Evolutionary conservation across 2,797 vertebrate species (phyloP).

Genomic region (Acipenser transmontanus): DNA sequence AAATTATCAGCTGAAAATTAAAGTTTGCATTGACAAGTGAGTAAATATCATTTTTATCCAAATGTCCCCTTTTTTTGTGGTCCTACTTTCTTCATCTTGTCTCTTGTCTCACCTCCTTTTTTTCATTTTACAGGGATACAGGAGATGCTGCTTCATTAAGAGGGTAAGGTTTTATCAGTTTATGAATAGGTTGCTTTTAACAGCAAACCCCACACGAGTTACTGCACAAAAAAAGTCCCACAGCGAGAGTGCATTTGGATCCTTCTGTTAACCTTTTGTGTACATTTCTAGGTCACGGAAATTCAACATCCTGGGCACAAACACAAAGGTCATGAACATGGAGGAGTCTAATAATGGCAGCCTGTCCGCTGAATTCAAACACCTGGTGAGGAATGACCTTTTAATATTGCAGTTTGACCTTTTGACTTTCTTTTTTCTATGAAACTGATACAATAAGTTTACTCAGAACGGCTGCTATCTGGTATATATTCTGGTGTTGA

Average conservation of each 20-base stretch:
- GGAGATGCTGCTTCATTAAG: no score
- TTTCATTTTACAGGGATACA: no score
- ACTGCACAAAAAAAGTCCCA: no score
- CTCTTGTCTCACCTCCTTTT: no score
- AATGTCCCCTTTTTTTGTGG: no score
- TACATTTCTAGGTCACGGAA: constrained; percentile 73
- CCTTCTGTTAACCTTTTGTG: no score
- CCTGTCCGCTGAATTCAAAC: constrained; percentile 95
- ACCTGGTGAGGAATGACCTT: constrained; percentile 69
- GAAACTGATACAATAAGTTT: not conserved
- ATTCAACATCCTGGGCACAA: constrained; percentile 97
- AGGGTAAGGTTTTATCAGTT: no score
- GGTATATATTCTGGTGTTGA: not conserved
- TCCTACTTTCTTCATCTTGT: no score
- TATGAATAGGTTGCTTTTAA: no score
- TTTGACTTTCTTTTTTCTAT: not conserved
- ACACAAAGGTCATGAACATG: constrained; percentile 99
- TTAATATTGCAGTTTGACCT: no score
- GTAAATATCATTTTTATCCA: constrained; percentile 34
- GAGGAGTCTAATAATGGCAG: constrained; percentile 97
- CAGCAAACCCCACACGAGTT: no score
- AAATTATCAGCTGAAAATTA: constrained; percentile 98
- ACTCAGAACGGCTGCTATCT: not conserved
- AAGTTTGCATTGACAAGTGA: constrained; percentile 99
- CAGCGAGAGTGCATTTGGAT: no score